Percentiles rank a stretch among this genome's conserved stretches.
phyloP scores from a whole-genome alignment of 2,797 vertebrate genomes.

The Glossophaga mutica region DNA sequence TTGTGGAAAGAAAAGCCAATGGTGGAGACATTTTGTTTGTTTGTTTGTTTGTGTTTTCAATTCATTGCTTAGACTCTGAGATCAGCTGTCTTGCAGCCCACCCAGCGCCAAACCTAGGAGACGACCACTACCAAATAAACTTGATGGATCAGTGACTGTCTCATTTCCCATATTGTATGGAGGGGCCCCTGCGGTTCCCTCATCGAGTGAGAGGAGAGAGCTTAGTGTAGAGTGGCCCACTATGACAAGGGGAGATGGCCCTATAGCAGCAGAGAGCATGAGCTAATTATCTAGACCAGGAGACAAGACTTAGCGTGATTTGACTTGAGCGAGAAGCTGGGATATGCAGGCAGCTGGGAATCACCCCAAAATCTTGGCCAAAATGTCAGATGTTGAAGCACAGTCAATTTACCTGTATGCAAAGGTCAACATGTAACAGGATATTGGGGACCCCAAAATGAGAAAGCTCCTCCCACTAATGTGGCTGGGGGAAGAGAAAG shows the following conservation, averaged over 20 bases:
- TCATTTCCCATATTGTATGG: not conserved
- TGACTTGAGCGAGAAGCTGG: not conserved
- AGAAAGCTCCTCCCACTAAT: too few relatives aligned
- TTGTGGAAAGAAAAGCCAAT: not conserved
- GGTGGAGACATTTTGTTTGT: not conserved
- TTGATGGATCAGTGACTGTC: not conserved
- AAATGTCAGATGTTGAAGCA: not conserved
- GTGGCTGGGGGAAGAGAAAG: too few relatives aligned
- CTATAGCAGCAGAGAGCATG: not conserved
- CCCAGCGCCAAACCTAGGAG: not conserved
- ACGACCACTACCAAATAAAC: not conserved
- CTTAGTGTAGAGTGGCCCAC: not conserved
- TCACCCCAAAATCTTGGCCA: not conserved
- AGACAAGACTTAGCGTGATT: not conserved
- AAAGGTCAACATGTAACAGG: not conserved
- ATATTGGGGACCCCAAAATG: too few relatives aligned
- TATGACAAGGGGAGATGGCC: not conserved
- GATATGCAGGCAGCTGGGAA: not conserved
- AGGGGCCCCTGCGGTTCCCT: not conserved
- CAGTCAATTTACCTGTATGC: not conserved
- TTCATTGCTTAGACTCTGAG: not conserved
- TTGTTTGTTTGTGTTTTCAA: not conserved
- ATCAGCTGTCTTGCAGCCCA: not conserved
- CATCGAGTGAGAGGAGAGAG: not conserved
- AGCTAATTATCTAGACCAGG: not conserved